A percentile compares a stretch with the other conserved stretches of the same genome.
Evolutionary conservation across 2,888 invertebrate species (phyloP).

Genomic region (Megalurothrips usitatus): DNA sequence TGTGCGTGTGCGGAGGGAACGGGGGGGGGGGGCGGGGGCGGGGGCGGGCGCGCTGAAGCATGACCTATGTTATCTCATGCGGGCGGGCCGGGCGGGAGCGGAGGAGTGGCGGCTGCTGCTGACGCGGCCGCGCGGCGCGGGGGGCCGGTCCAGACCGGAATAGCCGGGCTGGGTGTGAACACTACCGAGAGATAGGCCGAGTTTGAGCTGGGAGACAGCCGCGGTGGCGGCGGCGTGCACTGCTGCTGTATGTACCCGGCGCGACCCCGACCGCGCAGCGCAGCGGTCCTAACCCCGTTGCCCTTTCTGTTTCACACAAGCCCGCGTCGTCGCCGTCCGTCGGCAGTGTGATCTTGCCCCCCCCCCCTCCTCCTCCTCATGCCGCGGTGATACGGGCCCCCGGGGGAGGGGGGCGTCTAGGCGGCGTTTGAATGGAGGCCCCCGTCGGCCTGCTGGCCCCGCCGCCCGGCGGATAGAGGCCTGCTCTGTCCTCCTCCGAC

Average conservation of each 20-base stretch:
- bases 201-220: not conserved
- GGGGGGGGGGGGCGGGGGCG: not conserved
- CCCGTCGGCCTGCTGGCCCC: too few species aligned
- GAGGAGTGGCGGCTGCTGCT: slow-evolving; percentile 7
- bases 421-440: too few species aligned
- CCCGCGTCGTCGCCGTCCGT: too few species aligned
- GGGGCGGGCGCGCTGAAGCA: not conserved
- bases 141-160: not conserved
- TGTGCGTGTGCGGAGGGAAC: not conserved
- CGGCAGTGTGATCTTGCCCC: too few species aligned
- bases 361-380: too few species aligned
- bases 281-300: not conserved
- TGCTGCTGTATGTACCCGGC: not conserved
- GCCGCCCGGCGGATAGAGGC: too few species aligned
- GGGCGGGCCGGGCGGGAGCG: not conserved
- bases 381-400: too few species aligned
- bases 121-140: not conserved
- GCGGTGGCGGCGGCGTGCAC: not conserved
- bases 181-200: not conserved
- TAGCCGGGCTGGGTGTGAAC: not conserved
- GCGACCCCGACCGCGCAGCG: not conserved
- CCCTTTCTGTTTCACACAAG: too few species aligned
- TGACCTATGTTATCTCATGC: slow-evolving; percentile 17
- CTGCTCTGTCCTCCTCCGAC: too few species aligned
- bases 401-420: too few species aligned